Percentiles rank a stretch among this genome's conserved stretches.
Conservation (phyloP, 2,113 vertebrate genomes). For the Grus americana region DNA sequence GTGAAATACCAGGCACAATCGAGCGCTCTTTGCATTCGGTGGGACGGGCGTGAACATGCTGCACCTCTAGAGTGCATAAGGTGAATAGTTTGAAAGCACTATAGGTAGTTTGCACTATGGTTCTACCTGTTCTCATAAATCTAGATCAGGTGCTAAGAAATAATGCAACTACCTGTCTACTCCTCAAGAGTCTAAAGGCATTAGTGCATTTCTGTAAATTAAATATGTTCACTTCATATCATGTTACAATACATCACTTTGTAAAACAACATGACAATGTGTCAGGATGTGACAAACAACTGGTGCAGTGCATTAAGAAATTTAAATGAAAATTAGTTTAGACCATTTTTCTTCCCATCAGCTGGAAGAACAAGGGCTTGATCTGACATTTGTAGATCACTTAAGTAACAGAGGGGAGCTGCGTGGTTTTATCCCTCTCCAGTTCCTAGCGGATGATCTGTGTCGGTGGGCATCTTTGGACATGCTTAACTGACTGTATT, state of each 20-base stretch:
- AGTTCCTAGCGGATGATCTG: not conserved
- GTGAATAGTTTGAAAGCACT: not conserved
- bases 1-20: not conserved
- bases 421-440: not conserved
- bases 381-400: conserved; percentile 17
- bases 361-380: not conserved
- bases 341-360: conserved; percentile 51
- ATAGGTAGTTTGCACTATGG: not conserved
- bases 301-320: conserved; percentile 39
- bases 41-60: accelerated
- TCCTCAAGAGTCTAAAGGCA: conserved; percentile 19
- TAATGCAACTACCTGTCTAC: conserved; percentile 3
- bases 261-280: conserved; percentile 28
- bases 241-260: conserved; percentile 31
- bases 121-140: conserved; percentile 42
- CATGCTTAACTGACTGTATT: not conserved
- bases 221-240: conserved; percentile 53
- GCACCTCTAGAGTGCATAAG: not conserved
- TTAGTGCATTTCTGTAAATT: conserved; percentile 40
- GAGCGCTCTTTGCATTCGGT: not conserved
- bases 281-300: conserved; percentile 53
- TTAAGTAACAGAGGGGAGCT: not conserved
- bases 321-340: conserved; percentile 58
- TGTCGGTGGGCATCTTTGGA: not conserved
- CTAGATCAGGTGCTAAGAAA: not conserved